Evolutionary conservation across 2,113 vertebrate genomes (phyloP), one percentile per base, ranked within the genome.

Genomic region (Erythrolamprus reginae): DNA sequence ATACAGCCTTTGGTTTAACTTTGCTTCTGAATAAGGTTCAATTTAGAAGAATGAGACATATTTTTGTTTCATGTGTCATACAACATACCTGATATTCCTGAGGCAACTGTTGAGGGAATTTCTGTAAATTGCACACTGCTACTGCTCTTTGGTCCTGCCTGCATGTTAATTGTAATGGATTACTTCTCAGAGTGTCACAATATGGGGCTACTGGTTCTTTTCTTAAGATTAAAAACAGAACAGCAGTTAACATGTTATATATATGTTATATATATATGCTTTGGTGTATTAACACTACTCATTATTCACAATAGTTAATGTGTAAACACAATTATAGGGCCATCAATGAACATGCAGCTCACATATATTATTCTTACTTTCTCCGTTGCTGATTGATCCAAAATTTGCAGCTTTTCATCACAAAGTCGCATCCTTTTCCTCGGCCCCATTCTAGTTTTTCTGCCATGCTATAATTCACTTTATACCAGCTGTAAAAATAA

Each of bases 91-190:
- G 99, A 95, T 99, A 99, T 92, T 99, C 98, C 89, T 89, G 96
- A n/a, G 98, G 98, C 87, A 99, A 97, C 24, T 96, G 96, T 89
- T 97, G 97, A 4, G 97, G 94, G 94, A 98, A 98, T 90, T 97
- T 98, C 96, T 99, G 99, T 86, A 99, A 96, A 95, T 99, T 99
- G 94, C 99, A 99, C 88, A 99, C 98, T 1, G 98, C 99, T 89
- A 99, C 98, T 45, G 99, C 99, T 94, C 98, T 98, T 97, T 98
- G 99, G 97, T 99, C 99, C 95, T 99, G 98, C n/a, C 99, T 97
- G 96, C 99, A 99, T 87, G 98, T 99, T 90, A 99, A 96, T 95
- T 98, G 98, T 93, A 99, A 96, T n/a, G 99, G 99, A 70, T 98
- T 98, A 38, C 97, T 98, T 61, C 99, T 96, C 93, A 99, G 97